Conservation (phyloP, 2,888 invertebrate genomes). For the Physocephala rufipes region DNA sequence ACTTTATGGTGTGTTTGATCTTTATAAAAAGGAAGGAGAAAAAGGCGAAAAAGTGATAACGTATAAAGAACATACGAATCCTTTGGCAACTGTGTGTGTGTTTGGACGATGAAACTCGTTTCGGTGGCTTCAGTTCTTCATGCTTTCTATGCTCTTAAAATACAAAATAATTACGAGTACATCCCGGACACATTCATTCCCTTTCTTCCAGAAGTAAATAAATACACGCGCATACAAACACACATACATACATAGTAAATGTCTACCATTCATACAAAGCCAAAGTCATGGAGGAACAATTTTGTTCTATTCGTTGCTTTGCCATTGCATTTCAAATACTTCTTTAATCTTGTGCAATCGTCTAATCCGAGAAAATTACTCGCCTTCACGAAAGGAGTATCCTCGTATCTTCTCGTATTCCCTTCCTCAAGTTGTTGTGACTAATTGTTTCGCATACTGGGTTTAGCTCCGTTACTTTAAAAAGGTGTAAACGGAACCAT, state of each 20-base stretch:
- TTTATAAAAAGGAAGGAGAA: neutral
- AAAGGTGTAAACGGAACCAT: conserved; percentile 17
- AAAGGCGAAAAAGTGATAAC: neutral
- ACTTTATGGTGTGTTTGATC: neutral
- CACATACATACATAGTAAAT: neutral
- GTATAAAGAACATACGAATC: neutral
- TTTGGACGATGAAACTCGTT: neutral
- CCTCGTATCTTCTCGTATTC: neutral
- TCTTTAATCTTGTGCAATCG: no score
- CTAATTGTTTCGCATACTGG: conserved; percentile 22
- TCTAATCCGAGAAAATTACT: no score
- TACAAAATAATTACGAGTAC: conserved; percentile 36
- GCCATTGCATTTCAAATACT: neutral
- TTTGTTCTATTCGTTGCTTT: conserved; percentile 13
- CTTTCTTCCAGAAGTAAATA: neutral
- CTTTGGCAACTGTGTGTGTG: neutral
- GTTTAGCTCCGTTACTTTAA: neutral
- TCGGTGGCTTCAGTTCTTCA: neutral
- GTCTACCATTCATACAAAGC: neutral
- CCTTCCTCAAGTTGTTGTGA: neutral
- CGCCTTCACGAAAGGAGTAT: neutral
- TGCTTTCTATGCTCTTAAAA: conserved; percentile 22
- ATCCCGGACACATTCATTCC: conserved; percentile 13
- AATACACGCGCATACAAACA: neutral
- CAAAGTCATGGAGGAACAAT: neutral